Evolutionary conservation across 2,113 vertebrate species (phyloP), one percentile per base, ranked within the genome.

Genomic region (Athene noctua): DNA sequence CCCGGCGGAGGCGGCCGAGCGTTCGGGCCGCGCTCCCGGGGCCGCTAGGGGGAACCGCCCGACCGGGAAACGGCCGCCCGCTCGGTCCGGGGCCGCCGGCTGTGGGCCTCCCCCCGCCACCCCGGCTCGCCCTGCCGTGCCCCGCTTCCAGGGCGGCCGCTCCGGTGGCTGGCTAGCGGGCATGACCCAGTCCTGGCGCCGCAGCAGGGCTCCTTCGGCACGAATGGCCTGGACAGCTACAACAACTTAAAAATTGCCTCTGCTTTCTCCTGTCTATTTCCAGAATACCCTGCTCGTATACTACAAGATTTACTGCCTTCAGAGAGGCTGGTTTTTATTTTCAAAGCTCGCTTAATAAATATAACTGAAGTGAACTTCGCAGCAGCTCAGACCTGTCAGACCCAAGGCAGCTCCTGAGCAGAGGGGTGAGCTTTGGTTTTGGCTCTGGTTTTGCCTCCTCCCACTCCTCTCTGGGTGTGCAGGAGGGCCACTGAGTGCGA

Each of bases 1-100:
- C 42, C 42, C 42, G 42, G 42, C 42, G 42, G 42, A 42, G 42
- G 42, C 42, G 46, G 20, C 14, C 9, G 27, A 14, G 15, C 11
- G 7, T 21, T 4, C 18, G 5, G 58, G 61, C 55, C 5, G n/a
- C n/a, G 12, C 52, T 40, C 4, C 17, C 29, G 6, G 26, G n/a
- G 54, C 90, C 96, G 78, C 96, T 96, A 95, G 96, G 77, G 96
- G 92, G 90, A 93, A 81, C 90, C 68, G 59, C 44, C 88, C 54
- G 85, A 92, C 73, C 85, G 63, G 67, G 38, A 68, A 92, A 94
- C 29, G 19, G 54, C 44, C 21, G 25, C 58, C 23, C 7, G 30
- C 3, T n/a, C n/a, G n/a, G n/a, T n/a, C n/a, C n/a, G n/a, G n/a
- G 38, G 38, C 38, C 34, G 6, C 5, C 23, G 52, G n/a, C 20